Conservation (phyloP, 2,888 invertebrate species). For the Cryptosula pallasiana region DNA sequence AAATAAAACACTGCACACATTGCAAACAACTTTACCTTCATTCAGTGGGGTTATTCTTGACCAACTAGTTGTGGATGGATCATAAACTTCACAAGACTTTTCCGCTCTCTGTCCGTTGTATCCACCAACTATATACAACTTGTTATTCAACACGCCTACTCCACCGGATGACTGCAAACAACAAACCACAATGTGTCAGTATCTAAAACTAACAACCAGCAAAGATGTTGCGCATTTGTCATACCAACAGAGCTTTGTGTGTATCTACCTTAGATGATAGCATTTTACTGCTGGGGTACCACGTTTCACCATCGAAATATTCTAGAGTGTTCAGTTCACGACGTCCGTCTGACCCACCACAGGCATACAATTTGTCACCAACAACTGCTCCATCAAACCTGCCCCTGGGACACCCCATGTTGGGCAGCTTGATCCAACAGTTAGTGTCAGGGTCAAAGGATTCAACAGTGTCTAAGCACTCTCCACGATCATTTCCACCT, state of each 20-base stretch:
- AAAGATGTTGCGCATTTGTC: too few relatives aligned
- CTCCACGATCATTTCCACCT: slow-evolving; percentile 77
- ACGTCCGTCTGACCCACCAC: slow-evolving; percentile 76
- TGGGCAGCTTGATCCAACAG: slow-evolving; percentile 65
- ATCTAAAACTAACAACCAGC: too few relatives aligned
- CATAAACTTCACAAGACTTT: slow-evolving; percentile 69
- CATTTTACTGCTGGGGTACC: not conserved
- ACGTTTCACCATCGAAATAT: slow-evolving; percentile 54
- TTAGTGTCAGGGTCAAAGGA: slow-evolving; percentile 68
- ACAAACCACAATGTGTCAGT: too few relatives aligned
- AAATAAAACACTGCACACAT: too few relatives aligned
- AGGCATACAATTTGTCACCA: slow-evolving; percentile 65
- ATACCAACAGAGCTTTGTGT: too few relatives aligned
- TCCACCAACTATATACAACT: slow-evolving; percentile 73
- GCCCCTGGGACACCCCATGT: slow-evolving; percentile 71
- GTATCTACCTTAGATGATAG: slow-evolving; percentile 14
- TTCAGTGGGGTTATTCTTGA: slow-evolving; percentile 64
- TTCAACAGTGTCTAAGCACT: slow-evolving; percentile 72
- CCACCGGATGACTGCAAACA: slow-evolving; percentile 49
- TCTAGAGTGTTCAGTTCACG: slow-evolving; percentile 72
- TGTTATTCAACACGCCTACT: slow-evolving; percentile 62
- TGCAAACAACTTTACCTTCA: too few relatives aligned
- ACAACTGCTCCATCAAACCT: slow-evolving; percentile 68
- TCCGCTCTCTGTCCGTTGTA: slow-evolving; percentile 69
- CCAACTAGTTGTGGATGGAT: slow-evolving; percentile 64